Evolutionary conservation across 2,113 vertebrate species (phyloP), one percentile per base, ranked within the genome.

Genomic region (Philantomba maxwellii): DNA sequence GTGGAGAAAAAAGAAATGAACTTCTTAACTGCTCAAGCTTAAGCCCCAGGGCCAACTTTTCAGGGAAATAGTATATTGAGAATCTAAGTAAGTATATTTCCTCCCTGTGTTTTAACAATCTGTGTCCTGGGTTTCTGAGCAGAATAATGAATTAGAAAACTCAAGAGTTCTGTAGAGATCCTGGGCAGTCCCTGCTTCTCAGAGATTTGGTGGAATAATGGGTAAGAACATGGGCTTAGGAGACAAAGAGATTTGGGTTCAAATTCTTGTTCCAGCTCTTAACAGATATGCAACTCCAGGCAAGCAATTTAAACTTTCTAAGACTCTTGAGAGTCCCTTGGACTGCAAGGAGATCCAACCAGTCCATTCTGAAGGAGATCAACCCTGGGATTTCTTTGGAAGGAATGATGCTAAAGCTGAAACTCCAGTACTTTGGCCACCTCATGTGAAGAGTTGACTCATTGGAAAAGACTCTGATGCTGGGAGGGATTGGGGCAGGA

Each of bases 111-210:
- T 78, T 75, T 93, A 96, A 70, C 45, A 78, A 55, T 93, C 94
- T 87, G 43, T 82, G 60, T 57, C 58, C 81, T 82, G 15, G 36
- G 47, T 91, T 96, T 83, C 73, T 94, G 45, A 92, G 70, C 51
- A 89, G 78, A 62, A 96, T 95, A 95, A 95, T 43, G 36, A 97
- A 51, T 80, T 45, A n/a, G 84, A 88, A 93, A 95, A 93, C 53
- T 75, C 83, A 73, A 73, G 78, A 43, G 36, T 21, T 90, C 60
- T 53, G 6, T 3, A 33, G 85, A 36, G 83, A 92, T n/a, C 28
- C 19, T 70, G 23, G 70, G 53, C 6, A 73, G 25, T 14, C 49
- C 16, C 39, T 91, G 16, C 60, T 86, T 86, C 91, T 96, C n/a
- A 6, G 73, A 70, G 66, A 62, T n/a, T 89, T 23, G 70, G 75